Base-by-base conservation (phyloP, 2,888 invertebrate species). In the Dryadula phaetusa region DNA sequence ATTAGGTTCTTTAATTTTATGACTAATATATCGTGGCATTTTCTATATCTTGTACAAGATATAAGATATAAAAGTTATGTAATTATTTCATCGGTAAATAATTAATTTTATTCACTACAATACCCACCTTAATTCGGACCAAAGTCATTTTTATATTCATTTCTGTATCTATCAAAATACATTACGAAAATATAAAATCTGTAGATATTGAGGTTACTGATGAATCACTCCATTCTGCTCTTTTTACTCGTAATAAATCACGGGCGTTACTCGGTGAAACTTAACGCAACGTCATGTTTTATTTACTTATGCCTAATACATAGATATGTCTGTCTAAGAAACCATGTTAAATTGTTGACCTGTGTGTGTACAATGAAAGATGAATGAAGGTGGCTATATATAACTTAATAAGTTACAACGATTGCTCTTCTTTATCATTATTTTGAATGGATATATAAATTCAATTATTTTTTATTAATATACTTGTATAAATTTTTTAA, bases 271-370 rank as follows among this genome's bases (percentile, higher is more conserved):
- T 3, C 6, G 2, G 47, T 25, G 25, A n/a, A 28, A 28, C n/a
- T n/a, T 25, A 28, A 16, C 25, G 49, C 49, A 49, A 49, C n/a
- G n/a, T 49, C 28, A 49, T 49, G 22, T 49, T 49, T 49, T 7
- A 25, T n/a, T 49, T 49, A 25, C 6, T n/a, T 22, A 47, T 47
- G 8, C 8, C 32, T 8, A 34, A 34, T 34, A 34, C 8, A 34
- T n/a, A n/a, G n/a, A n/a, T n/a, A n/a, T n/a, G n/a, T n/a, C n/a
- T n/a, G n/a, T n/a, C n/a, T n/a, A n/a, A n/a, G n/a, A n/a, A n/a
- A n/a, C n/a, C n/a, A n/a, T n/a, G n/a, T n/a, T n/a, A n/a, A n/a
- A n/a, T n/a, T n/a, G n/a, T n/a, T n/a, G n/a, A n/a, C n/a, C n/a
- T n/a, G n/a, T n/a, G n/a, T n/a, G n/a, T n/a, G n/a, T n/a, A n/a